Percentiles rank a stretch among this genome's conserved stretches.
phyloP scores from a whole-genome alignment of 2,113 vertebrate species.

The Clarias macrocephalus region DNA sequence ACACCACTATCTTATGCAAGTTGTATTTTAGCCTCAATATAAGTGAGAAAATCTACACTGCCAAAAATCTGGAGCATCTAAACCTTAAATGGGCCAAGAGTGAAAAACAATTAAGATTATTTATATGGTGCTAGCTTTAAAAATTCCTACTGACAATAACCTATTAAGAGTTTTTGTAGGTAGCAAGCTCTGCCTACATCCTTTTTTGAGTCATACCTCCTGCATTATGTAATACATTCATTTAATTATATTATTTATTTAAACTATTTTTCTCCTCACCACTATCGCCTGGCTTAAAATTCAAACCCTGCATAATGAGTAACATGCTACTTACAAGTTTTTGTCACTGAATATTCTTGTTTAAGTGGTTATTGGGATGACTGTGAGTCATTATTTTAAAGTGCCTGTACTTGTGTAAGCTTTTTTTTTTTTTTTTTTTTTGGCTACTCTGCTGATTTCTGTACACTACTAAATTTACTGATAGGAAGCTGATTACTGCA shows the following conservation, averaged over 20 bases:
- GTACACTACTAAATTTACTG: background rate
- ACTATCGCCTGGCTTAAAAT: background rate
- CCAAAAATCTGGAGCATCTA: background rate
- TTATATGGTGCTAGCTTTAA: background rate
- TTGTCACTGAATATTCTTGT: background rate
- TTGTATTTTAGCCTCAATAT: background rate
- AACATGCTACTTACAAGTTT: background rate
- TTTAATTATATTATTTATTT: background rate
- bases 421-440: background rate
- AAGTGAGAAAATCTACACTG: constrained; percentile 3
- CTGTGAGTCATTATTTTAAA: constrained; percentile 12
- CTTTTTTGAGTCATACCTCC: background rate
- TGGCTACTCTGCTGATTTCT: background rate
- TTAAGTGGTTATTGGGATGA: background rate
- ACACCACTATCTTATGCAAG: background rate
- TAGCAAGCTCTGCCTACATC: background rate
- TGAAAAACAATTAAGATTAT: background rate
- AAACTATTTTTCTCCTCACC: background rate
- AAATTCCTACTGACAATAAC: background rate
- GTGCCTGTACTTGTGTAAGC: background rate
- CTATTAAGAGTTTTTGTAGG: background rate
- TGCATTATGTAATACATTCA: background rate
- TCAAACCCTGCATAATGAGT: background rate
- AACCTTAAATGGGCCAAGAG: background rate
- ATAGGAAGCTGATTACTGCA: background rate